Conservation (phyloP, 2,797 vertebrate species). For the Sternotherus odoratus region DNA sequence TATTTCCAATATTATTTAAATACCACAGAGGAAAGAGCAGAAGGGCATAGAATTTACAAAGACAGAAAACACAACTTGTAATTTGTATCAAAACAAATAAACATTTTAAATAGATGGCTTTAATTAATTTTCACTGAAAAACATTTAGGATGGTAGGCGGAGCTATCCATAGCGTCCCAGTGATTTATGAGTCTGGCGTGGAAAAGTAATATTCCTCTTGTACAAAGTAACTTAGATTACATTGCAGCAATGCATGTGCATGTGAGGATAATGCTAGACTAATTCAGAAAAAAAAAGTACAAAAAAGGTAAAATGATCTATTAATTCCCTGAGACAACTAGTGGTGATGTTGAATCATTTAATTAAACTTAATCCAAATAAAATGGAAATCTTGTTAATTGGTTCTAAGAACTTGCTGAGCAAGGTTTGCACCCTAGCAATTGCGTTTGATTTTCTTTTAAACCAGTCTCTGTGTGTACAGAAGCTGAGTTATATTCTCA, state of each 20-base stretch:
- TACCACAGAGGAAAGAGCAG: slow-evolving; percentile 32
- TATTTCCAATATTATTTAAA: slow-evolving; percentile 29
- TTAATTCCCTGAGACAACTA: slow-evolving; percentile 47
- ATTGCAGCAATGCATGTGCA: neutral
- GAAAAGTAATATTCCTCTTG: slow-evolving; percentile 24
- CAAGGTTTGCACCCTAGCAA: neutral
- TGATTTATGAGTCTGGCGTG: slow-evolving; percentile 58
- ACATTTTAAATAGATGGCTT: slow-evolving; percentile 27
- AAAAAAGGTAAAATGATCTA: slow-evolving; percentile 47
- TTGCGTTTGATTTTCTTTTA: neutral
- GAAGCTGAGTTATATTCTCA: neutral
- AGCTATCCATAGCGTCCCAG: slow-evolving; percentile 23
- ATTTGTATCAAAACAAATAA: slow-evolving; percentile 54
- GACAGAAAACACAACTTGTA: neutral
- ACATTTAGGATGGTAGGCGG: slow-evolving; percentile 16
- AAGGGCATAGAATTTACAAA: slow-evolving; percentile 19
- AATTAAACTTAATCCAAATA: slow-evolving; percentile 63
- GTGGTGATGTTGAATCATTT: slow-evolving; percentile 51
- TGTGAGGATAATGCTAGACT: slow-evolving; percentile 34
- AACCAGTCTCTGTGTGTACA: neutral
- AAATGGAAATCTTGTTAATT: slow-evolving; percentile 58
- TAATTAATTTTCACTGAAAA: slow-evolving; percentile 52
- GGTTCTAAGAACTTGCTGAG: slow-evolving; percentile 38
- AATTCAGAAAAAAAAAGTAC: neutral
- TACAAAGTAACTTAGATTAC: neutral